These are phyloP conservation scores for Chymomyza amoena DNA, from an alignment of 2,888 invertebrate genomes.

Conservation along the genomic window DNA sequence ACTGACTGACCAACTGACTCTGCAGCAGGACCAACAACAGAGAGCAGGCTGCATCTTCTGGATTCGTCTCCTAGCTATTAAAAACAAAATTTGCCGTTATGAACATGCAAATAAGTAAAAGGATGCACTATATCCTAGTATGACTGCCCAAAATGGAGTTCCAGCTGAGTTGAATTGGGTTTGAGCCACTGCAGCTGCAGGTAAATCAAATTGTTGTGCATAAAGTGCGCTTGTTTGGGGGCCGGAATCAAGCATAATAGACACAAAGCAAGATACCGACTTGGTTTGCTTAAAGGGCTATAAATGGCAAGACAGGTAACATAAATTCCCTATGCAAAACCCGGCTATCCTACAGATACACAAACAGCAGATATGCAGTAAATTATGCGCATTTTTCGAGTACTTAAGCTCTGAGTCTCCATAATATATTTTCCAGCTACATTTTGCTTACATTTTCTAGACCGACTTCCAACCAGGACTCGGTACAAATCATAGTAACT, in stretches of 20 bases:
- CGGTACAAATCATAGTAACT: too few species aligned
- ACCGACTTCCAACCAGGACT: too few species aligned
- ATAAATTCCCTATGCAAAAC: too few species aligned
- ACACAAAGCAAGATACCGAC: not conserved
- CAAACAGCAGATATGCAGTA: not conserved
- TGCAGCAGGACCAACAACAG: slow-evolving; percentile 1
- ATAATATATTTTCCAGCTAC: too few species aligned
- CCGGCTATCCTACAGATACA: too few species aligned
- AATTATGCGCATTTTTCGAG: not conserved
- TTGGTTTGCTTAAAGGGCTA: not conserved
- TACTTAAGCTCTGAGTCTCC: not conserved
- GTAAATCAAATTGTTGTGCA: slow-evolving; percentile 36
- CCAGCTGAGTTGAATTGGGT: slow-evolving; percentile 15
- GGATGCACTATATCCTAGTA: not conserved
- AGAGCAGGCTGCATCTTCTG: not conserved
- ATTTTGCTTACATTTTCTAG: too few species aligned
- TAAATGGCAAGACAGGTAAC: not conserved
- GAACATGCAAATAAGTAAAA: slow-evolving; percentile 18
- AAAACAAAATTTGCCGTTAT: slow-evolving; percentile 40
- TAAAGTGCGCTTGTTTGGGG: not conserved
- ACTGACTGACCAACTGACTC: slow-evolving; percentile 22
- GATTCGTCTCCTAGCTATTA: slow-evolving; percentile 7
- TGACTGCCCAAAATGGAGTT: slow-evolving; percentile 33
- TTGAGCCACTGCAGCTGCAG: slow-evolving; percentile 13
- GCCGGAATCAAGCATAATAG: not conserved